Conservation (phyloP, 2,797 vertebrate genomes). For the Uromys caudimaculatus region DNA sequence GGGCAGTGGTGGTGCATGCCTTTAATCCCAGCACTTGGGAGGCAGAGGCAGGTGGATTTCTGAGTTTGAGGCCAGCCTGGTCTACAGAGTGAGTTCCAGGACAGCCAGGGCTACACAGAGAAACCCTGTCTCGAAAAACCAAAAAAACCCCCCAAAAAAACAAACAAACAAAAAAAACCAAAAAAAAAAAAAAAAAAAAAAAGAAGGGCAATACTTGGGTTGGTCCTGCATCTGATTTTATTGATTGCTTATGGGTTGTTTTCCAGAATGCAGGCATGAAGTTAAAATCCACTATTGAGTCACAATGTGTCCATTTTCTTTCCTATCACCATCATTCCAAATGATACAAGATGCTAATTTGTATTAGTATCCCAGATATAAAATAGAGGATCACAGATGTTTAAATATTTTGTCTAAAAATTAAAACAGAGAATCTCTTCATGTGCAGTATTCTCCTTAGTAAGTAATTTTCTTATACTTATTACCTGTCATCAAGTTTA, state of each 20-base stretch:
- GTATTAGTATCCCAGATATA: background rate
- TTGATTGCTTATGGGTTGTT: background rate
- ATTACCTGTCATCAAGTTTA: background rate
- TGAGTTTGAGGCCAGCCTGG: no score
- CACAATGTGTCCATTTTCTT: background rate
- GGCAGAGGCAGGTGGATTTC: no score
- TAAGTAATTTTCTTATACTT: background rate
- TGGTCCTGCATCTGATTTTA: background rate
- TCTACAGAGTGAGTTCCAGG: no score
- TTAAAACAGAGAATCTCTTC: background rate
- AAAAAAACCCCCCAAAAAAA: no score
- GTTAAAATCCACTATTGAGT: background rate
- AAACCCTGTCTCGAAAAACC: no score
- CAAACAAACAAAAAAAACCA: no score
- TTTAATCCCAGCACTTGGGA: no score
- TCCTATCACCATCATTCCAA: background rate
- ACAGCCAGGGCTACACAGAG: no score
- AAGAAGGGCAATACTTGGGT: background rate
- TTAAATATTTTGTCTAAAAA: conserved; percentile 7
- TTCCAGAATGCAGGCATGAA: background rate
- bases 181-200: no score
- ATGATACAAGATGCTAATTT: background rate
- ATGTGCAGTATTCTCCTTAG: background rate
- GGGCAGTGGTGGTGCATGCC: no score
- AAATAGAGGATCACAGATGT: background rate